phyloP scores from a whole-genome alignment of 2,888 invertebrate species.

The Pseudococcus longispinus region DNA sequence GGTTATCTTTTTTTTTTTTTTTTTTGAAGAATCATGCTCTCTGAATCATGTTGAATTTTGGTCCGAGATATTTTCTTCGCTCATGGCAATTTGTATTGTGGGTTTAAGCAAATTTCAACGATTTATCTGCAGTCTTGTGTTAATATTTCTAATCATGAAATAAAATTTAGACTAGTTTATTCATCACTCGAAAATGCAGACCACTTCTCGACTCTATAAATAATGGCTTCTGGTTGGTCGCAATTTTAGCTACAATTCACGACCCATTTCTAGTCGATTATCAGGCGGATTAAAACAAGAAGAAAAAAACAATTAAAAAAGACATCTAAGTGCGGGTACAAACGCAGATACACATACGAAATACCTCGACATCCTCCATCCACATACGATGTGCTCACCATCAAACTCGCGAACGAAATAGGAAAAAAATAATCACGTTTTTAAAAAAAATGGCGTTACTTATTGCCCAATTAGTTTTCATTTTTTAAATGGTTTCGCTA shows the following conservation, averaged over 20 bases:
- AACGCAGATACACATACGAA: neutral
- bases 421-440: conserved; percentile 32
- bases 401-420: neutral
- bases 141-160: no score
- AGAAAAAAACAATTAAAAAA: neutral
- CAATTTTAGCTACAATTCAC: neutral
- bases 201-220: no score
- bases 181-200: no score
- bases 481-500: conserved; percentile 45
- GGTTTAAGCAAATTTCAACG: no score
- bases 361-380: neutral
- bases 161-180: no score
- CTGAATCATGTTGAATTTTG: no score
- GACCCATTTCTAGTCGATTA: conserved; percentile 14
- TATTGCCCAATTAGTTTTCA: conserved; percentile 46
- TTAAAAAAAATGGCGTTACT: conserved; percentile 34
- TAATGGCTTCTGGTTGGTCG: neutral
- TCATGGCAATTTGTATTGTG: no score
- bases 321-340: neutral
- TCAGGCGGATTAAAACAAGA: conserved; percentile 1
- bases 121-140: no score
- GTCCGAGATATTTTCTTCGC: no score
- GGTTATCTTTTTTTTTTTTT: no score
- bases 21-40: no score
- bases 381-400: neutral